Percentiles rank a stretch among this genome's conserved stretches.
Conservation (phyloP, 2,797 vertebrate genomes). For the Pelobates cultripes region DNA sequence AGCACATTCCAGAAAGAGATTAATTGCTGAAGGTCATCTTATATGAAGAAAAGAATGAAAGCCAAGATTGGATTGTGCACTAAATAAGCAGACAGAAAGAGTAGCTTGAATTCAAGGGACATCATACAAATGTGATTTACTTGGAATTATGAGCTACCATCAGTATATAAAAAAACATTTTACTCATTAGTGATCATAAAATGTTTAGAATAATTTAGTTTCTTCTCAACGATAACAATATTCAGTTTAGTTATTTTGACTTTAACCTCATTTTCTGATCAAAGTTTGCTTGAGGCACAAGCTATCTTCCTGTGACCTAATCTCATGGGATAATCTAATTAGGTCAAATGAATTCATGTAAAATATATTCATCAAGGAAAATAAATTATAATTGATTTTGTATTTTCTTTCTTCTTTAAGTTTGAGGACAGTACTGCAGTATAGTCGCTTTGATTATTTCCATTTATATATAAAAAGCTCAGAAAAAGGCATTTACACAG, state of each 20-base stretch:
- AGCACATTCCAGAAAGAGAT: not conserved
- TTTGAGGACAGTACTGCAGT: conserved; percentile 18
- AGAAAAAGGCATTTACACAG: not conserved
- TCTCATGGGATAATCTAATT: conserved; percentile 52
- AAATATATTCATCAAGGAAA: conserved; percentile 52
- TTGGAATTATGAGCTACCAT: not conserved
- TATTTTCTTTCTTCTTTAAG: conserved; percentile 50
- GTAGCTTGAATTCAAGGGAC: not conserved
- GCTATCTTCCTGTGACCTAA: conserved; percentile 46
- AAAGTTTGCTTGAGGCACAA: conserved; percentile 40
- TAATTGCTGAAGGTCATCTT: not conserved
- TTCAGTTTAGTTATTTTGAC: conserved; percentile 41
- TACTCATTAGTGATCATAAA: conserved; percentile 5
- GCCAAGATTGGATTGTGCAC: not conserved
- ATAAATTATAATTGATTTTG: conserved; percentile 48
- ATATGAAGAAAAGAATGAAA: not conserved
- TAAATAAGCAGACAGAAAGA: not conserved
- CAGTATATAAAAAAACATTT: not conserved
- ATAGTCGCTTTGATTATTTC: conserved; percentile 42
- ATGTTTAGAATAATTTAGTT: conserved; percentile 10
- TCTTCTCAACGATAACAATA: conserved; percentile 34
- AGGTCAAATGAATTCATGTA: conserved; percentile 49
- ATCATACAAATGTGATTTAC: not conserved
- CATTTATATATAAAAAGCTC: conserved; percentile 16
- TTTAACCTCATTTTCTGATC: conserved; percentile 46